Evolutionary conservation across 2,113 vertebrate genomes (phyloP), one percentile per base, ranked within the genome.

Genomic region (Phalacrocorax aristotelis): DNA sequence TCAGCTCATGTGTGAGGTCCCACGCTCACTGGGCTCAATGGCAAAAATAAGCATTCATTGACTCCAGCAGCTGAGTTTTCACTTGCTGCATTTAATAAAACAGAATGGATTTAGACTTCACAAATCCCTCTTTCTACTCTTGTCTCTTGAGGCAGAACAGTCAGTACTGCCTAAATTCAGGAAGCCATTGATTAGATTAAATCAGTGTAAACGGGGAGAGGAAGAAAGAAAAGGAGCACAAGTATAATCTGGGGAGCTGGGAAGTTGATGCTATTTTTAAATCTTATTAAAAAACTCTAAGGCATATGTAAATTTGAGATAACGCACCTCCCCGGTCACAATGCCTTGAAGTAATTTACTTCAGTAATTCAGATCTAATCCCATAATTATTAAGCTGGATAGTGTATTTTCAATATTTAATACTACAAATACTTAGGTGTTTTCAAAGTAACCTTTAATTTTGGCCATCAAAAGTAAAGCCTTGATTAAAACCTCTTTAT

Each of bases 291-390:
- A 89, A 80, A 79, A n/a, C 46, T 91, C 52, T 76, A 42, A 97
- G 34, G 6, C 69, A 61, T 96, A 91, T 98, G 95, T 44, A 89
- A 95, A 93, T 96, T 78, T 88, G 91, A 96, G 97, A 96, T 97
- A 97, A 97, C 81, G 83, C 26, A 55, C 4, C 72, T 93, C 87
- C 25, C 16, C 62, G 62, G 48, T 95, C 75, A 38, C 65, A 84
- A 27, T 77, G n/a, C 23, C 90, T 96, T 3, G 0, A 77, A 97
- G 81, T 81, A 83, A 93, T 97, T 94, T 83, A 96, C 82, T 97
- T 97, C 80, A 92, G 25, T 75, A 94, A 93, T 97, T 97, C 66
- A 71, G 61, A 83, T 95, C 54, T 97, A 97, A 97, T 95, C 95
- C 89, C 44, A 82, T 92, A 96, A 96, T 96, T 97, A 97, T 92